These are phyloP conservation scores for Tinea semifulvella DNA, from an alignment of 2,888 invertebrate species.

Conservation along the genomic window DNA sequence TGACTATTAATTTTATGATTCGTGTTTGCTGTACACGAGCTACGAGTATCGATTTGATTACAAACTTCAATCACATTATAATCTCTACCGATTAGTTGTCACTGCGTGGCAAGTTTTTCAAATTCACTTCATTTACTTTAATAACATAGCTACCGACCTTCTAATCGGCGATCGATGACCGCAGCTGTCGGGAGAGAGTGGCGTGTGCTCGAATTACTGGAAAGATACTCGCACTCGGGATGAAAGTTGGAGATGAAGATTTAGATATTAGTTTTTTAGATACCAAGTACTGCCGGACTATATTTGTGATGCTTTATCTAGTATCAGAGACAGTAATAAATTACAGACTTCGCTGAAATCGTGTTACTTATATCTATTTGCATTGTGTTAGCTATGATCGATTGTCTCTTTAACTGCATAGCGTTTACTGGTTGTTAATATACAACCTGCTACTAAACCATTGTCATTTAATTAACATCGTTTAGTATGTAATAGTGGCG, in stretches of 20 bases:
- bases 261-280: slow-evolving; percentile 15
- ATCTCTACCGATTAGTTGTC: slow-evolving; percentile 1
- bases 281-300: background rate
- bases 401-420: background rate
- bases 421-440: background rate
- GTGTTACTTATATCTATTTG: slow-evolving; percentile 3
- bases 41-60: slow-evolving; percentile 7
- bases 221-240: slow-evolving; percentile 24
- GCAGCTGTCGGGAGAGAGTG: slow-evolving; percentile 25
- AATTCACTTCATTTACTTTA: slow-evolving; percentile 3
- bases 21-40: too few species aligned
- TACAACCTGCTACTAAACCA: background rate
- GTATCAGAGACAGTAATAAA: background rate
- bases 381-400: background rate
- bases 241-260: slow-evolving; percentile 30
- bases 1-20: too few species aligned
- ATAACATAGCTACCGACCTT: slow-evolving; percentile 10
- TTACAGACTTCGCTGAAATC: background rate
- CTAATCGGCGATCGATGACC: slow-evolving; percentile 18
- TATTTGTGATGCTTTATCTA: background rate
- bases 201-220: slow-evolving; percentile 23
- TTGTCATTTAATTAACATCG: slow-evolving; percentile 6
- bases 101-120: slow-evolving; percentile 8
- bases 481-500: slow-evolving; percentile 1
- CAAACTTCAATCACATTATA: slow-evolving; percentile 8